Percentiles rank a stretch among this genome's conserved stretches.
phyloP scores from a whole-genome alignment of 2,888 invertebrate genomes.

The Caenorhabditis auriculariae region DNA sequence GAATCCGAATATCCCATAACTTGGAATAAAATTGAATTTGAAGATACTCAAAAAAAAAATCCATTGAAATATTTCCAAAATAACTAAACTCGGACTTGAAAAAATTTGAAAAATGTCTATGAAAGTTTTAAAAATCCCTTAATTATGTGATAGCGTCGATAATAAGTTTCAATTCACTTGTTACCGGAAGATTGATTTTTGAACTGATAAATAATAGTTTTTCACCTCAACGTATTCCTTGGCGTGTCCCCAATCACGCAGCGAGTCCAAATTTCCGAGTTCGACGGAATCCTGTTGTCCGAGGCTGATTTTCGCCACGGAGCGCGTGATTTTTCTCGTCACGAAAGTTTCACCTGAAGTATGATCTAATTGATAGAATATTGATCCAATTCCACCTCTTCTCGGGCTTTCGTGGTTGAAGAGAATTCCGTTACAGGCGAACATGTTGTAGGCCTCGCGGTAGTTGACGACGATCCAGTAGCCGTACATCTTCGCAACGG shows the following conservation, averaged over 20 bases:
- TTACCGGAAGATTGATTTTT: no score
- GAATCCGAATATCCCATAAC: no score
- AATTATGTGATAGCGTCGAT: no score
- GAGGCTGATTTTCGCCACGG: slow-evolving; percentile 90
- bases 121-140: no score
- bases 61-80: no score
- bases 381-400: slow-evolving; percentile 68
- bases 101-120: no score
- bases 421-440: slow-evolving; percentile 90
- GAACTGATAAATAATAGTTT: no score
- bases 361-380: neutral
- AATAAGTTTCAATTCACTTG: no score
- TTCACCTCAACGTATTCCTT: slow-evolving; percentile 65
- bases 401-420: slow-evolving; percentile 96
- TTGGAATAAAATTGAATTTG: no score
- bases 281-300: slow-evolving; percentile 79
- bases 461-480: slow-evolving; percentile 96
- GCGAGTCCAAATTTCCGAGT: slow-evolving; percentile 90
- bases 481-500: slow-evolving; percentile 90
- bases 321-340: slow-evolving; percentile 93
- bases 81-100: no score
- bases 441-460: slow-evolving; percentile 90
- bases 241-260: slow-evolving; percentile 88
- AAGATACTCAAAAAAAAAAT: no score
- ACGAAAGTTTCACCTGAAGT: slow-evolving; percentile 90